Percentiles rank a stretch among this genome's conserved stretches.
Conservation (phyloP, 2,888 invertebrate species). For the Leucophenga maculata region DNA sequence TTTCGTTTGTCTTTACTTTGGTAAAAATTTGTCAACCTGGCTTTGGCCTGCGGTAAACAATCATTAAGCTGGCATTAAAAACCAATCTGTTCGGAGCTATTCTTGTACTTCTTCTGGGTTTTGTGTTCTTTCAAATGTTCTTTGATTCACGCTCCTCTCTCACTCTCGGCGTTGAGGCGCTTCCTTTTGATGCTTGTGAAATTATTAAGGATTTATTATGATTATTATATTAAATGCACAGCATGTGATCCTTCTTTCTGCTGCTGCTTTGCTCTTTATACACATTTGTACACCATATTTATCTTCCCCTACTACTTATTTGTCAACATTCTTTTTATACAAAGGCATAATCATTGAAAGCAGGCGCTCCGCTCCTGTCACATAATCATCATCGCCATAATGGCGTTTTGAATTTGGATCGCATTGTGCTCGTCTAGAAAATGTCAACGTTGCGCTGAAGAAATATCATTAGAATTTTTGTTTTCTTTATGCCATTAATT, state of each 20-base stretch:
- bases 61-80: conserved; percentile 68
- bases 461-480: conserved; percentile 35
- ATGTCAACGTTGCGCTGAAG: conserved; percentile 40
- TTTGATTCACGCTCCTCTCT: neutral
- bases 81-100: conserved; percentile 55
- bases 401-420: neutral
- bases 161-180: conserved; percentile 46
- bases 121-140: neutral
- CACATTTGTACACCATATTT: neutral
- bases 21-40: conserved; percentile 59
- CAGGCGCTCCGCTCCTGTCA: conserved; percentile 30
- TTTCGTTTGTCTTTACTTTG: neutral
- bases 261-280: neutral
- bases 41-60: conserved; percentile 47
- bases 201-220: conserved; percentile 72
- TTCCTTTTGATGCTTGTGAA: conserved; percentile 68
- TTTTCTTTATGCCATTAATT: conserved; percentile 12
- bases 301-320: conserved; percentile 10
- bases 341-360: conserved; percentile 41
- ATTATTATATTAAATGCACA: conserved; percentile 72
- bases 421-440: conserved; percentile 3
- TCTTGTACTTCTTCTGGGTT: conserved; percentile 7
- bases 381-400: no score
- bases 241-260: conserved; percentile 50
- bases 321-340: conserved; percentile 31